phyloP scores from a whole-genome alignment of 92 coral and sea anemone species.

The Zoanthus sociatus region DNA sequence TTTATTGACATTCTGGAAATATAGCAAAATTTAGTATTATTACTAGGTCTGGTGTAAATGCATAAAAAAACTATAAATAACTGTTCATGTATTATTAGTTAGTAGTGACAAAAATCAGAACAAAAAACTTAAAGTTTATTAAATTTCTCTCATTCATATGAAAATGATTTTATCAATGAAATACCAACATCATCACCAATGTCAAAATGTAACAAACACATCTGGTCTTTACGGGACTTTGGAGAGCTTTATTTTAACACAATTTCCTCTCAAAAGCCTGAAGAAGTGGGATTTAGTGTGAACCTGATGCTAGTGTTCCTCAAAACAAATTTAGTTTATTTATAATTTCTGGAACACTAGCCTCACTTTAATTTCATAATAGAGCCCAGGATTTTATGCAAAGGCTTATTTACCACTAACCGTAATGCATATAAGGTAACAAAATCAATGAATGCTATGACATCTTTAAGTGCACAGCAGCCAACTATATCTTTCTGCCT shows the following conservation, averaged over 20 bases:
- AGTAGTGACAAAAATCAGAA: background rate
- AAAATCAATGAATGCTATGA: slow-evolving; percentile 6
- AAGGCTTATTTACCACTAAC: background rate
- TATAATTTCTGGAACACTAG: slow-evolving; percentile 1
- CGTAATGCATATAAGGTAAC: slow-evolving; percentile 1
- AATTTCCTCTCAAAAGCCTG: slow-evolving; percentile 41
- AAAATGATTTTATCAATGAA: slow-evolving; percentile 5
- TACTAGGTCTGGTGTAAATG: slow-evolving; percentile 15
- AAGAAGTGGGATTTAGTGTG: slow-evolving; percentile 24
- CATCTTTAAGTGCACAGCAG: slow-evolving; percentile 10
- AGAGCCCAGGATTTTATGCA: slow-evolving; percentile 9
- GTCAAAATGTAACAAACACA: background rate
- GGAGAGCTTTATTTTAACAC: slow-evolving; percentile 54
- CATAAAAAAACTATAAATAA: slow-evolving; percentile 2
- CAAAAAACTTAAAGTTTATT: background rate
- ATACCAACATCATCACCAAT: background rate
- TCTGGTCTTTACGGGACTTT: slow-evolving; percentile 56
- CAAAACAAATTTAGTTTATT: slow-evolving; percentile 5
- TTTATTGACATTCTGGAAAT: slow-evolving; percentile 9
- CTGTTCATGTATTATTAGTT: background rate
- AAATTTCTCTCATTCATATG: slow-evolving; percentile 17
- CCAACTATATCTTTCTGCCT: slow-evolving; percentile 12
- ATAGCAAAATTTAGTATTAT: slow-evolving; percentile 11
- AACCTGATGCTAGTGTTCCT: slow-evolving; percentile 10
- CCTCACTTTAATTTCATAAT: background rate